Evolutionary conservation across 2,888 invertebrate species (phyloP).

Genomic region (Drosophila trichaetosa): DNA sequence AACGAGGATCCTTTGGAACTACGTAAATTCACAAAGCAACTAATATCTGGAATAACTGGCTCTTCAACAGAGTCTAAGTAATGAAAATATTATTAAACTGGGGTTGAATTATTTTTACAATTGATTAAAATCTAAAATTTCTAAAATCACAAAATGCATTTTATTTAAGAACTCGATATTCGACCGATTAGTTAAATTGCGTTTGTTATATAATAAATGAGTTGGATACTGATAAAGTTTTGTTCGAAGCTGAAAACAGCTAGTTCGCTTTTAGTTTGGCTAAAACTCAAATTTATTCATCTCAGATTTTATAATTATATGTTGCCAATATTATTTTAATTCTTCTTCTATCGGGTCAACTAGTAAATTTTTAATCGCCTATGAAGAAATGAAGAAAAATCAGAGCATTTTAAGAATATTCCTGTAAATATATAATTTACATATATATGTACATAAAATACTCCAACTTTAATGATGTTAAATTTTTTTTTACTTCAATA

Average conservation of each 20-base stretch:
- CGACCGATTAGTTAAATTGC: not conserved
- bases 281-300: not conserved
- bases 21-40: constrained; percentile 78
- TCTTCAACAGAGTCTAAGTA: constrained; percentile 27
- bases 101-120: not conserved
- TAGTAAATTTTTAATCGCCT: not conserved
- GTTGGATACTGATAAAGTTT: not conserved
- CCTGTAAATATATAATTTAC: not conserved
- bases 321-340: not conserved
- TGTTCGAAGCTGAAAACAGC: not conserved
- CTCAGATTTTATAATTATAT: not conserved
- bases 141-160: not conserved
- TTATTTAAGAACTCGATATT: not conserved
- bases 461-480: no score
- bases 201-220: not conserved
- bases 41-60: constrained; percentile 79
- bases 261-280: not conserved
- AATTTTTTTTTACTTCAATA: not conserved
- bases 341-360: not conserved
- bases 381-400: not conserved
- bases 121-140: not conserved
- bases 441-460: no score
- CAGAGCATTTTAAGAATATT: not conserved
- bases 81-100: constrained; percentile 8
- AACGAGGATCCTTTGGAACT: constrained; percentile 82